Evolutionary conservation across 2,888 invertebrate genomes (phyloP), one percentile per base, ranked within the genome.

Genomic region (Aphidoletes aphidimyza): DNA sequence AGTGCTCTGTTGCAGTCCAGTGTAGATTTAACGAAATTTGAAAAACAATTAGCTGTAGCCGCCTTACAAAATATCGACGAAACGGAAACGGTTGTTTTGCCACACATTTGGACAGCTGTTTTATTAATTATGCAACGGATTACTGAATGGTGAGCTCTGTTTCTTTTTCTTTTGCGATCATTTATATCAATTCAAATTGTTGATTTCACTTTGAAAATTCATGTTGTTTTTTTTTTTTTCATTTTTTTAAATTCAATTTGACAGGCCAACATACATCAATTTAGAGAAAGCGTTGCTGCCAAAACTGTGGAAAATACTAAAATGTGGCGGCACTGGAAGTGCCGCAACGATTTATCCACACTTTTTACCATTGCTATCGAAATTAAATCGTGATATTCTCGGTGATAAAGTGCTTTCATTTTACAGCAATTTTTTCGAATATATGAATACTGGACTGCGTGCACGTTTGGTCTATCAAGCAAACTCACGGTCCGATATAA

Each of bases 241-340:
- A 47, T 17, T 47, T 19, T 47, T 36, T 81, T 45, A 39, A 14
- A 14, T 83, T 36, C 30, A 3, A 69, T 69, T 42, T 26, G 54
- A 42, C 83, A 90, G 90, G 90, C 86, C 88, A 84, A 86, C 86
- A 59, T 91, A 92, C 87, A 91, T 96, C 5, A 95, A 94, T 87
- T 91, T 95, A 84, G 93, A 94, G 86, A 96, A 96, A 88, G 91
- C 94, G 1, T 91, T 97, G 47, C 89, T 94, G 85, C 94, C 94
- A 0, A 94, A 94, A 89, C 88, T 96, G n/a, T 93, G 92, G 89
- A 90, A 91, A 83, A 90, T 94, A 59, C 88, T 96, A 69, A 92
- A 92, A 86, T 92, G 92, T 87, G 96, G 94, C 84, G 96, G 95
- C 0, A 93, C 94, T 90, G 95, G 95, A 37, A 95, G 94, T 89